These are phyloP conservation scores for Sebastolobus alascanus DNA, from an alignment of 2,797 vertebrate species.

Conservation along the genomic window DNA sequence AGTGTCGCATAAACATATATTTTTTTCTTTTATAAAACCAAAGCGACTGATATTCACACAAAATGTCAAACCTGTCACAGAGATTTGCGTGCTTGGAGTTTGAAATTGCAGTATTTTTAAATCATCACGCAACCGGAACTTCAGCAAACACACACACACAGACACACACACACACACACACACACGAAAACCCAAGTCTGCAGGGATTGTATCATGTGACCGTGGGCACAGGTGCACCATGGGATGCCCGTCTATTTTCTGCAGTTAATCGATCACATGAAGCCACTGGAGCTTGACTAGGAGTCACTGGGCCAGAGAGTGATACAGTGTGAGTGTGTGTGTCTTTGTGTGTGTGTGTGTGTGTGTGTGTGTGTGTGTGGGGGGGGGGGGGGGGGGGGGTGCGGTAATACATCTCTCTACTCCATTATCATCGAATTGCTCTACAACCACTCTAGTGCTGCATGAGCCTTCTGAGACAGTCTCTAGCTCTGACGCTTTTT, in stretches of 20 bases:
- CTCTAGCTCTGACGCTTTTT: conserved; percentile 58
- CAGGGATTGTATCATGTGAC: conserved; percentile 56
- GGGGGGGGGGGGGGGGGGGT: conserved; percentile 6
- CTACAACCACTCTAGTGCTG: conserved; percentile 49
- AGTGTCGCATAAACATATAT: conserved; percentile 8
- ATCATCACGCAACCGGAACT: conserved; percentile 28
- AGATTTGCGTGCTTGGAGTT: conserved; percentile 50
- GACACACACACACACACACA: background rate
- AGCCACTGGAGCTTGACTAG: conserved; percentile 70
- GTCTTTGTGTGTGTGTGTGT: conserved; percentile 21
- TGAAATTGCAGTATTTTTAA: conserved; percentile 33
- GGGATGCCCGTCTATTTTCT: conserved; percentile 74
- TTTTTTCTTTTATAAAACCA: background rate
- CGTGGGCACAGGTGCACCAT: conserved; percentile 73
- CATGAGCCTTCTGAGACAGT: conserved; percentile 55
- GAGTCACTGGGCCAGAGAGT: conserved; percentile 68
- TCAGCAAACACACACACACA: conserved; percentile 13
- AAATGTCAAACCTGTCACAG: conserved; percentile 59
- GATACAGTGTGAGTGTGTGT: conserved; percentile 44
- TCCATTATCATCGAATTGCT: conserved; percentile 65
- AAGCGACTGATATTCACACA: conserved; percentile 27
- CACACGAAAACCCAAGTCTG: conserved; percentile 15
- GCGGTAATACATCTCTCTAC: conserved; percentile 55
- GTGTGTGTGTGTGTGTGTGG: conserved; percentile 30
- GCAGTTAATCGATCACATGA: conserved; percentile 79